Evolutionary conservation across 2,888 invertebrate species (phyloP), one percentile per base, ranked within the genome.

Genomic region (Chrysina gloriosa): DNA sequence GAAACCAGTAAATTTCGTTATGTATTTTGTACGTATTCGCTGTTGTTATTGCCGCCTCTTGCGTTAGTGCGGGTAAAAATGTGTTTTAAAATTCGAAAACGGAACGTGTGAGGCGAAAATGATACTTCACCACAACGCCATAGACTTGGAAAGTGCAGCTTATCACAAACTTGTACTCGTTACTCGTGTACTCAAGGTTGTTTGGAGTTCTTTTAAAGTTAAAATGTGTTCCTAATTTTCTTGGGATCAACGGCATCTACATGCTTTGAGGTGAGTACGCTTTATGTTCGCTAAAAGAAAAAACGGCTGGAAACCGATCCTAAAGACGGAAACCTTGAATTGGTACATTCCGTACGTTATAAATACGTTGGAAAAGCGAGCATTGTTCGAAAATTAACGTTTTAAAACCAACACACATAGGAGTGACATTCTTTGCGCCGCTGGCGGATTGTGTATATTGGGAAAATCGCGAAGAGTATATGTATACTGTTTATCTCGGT

Each of bases 161-260:
- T 47, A 68, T 63, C 67, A 68, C 69, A 11, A 36, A 52, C 29
- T 29, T n/a, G 14, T 21, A 56, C 67, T 70, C 50, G 69, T 63
- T 70, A 70, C 71, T 73, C 63, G 66, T 67, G 64, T 69, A 67
- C 69, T 75, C 74, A 76, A 77, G 74, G 75, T 71, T 76, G 74
- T 73, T 73, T 72, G 70, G 72, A 71, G 67, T 70, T 65, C 71
- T 70, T 71, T 73, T 75, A 64, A 54, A 71, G 61, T 72, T n/a
- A 72, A 75, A 75, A 75, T 74, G 74, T 74, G 73, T 70, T 69
- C 69, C 69, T 73, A 70, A 65, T 67, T 70, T 72, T 69, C 72
- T 69, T 66, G 72, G 72, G 72, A 74, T 74, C 74, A 74, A 73
- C 72, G 73, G 73, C 73, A 74, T 73, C 69, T 70, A 70, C 47